These are phyloP conservation scores for Prorops nasuta DNA, from an alignment of 1,140 invertebrate genomes.

Conservation along the genomic window DNA sequence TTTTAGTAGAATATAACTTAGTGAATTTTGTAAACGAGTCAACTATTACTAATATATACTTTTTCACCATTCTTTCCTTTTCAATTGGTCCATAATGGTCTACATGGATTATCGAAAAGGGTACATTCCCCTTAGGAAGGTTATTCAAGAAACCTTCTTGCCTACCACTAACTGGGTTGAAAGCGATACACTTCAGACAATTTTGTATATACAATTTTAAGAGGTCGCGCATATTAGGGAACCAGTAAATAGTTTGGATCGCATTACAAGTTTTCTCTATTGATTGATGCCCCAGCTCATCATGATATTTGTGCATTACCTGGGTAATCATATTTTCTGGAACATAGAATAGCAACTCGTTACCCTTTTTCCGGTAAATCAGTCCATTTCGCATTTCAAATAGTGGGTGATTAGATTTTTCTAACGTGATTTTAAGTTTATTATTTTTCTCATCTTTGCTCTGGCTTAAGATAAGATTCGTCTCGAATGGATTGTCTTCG, in stretches of 20 bases:
- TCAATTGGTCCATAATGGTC: no score
- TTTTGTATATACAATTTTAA: no score
- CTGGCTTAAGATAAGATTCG: conserved; percentile 4
- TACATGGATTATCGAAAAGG: no score
- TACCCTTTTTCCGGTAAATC: conserved; percentile 3
- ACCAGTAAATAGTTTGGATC: conserved; percentile 7
- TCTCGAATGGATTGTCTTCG: conserved; percentile 10
- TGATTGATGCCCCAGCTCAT: conserved; percentile 6
- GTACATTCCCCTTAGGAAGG: no score
- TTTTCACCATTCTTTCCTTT: no score
- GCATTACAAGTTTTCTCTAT: not conserved
- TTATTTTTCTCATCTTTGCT: conserved; percentile 1
- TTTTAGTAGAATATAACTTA: no score
- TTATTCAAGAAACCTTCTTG: no score
- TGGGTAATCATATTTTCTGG: not conserved
- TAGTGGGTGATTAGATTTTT: conserved; percentile 1
- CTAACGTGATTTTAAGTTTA: not conserved
- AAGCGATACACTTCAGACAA: no score
- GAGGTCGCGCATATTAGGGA: no score
- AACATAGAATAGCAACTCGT: conserved; percentile 1
- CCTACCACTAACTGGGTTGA: no score
- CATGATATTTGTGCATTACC: conserved; percentile 3
- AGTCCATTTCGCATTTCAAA: conserved; percentile 10
- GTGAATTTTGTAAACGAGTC: no score
- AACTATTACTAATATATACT: no score